Percentiles rank a stretch among this genome's conserved stretches.
These are phyloP conservation scores for Crax fasciolata DNA, from an alignment of 2,797 vertebrate species.

Conservation along the genomic window DNA sequence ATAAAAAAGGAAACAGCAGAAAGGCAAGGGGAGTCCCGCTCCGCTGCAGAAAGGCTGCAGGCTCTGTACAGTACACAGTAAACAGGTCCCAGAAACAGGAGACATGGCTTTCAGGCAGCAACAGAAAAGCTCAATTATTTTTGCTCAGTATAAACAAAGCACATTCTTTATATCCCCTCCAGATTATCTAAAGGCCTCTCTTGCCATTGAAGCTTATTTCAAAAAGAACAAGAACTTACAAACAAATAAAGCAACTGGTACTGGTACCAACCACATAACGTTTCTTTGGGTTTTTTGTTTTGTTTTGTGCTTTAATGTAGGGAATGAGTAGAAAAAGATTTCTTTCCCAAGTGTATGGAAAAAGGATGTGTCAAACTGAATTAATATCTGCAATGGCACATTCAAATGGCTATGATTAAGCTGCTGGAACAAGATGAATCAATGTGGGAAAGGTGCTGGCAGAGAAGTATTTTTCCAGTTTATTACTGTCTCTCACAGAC, in stretches of 20 bases:
- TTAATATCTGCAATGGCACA: constrained; percentile 70
- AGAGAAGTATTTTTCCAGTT: constrained; percentile 59
- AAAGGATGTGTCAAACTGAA: constrained; percentile 66
- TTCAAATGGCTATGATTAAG: constrained; percentile 70
- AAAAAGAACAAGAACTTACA: constrained; percentile 43
- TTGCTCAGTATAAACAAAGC: constrained; percentile 57
- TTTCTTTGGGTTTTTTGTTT: constrained; percentile 1
- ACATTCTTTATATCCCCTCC: constrained; percentile 44
- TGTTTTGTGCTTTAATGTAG: constrained; percentile 34
- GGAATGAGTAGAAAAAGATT: constrained; percentile 39
- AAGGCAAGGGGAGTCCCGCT: constrained; percentile 45
- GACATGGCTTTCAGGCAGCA: constrained; percentile 12
- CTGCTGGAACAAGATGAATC: constrained; percentile 72
- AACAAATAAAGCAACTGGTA: constrained; percentile 42
- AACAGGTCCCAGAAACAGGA: constrained; percentile 54
- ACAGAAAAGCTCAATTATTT: constrained; percentile 57
- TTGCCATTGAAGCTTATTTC: constrained; percentile 44
- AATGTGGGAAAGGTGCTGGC: constrained; percentile 59
- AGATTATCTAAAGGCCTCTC: constrained; percentile 53
- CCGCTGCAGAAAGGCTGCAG: constrained; percentile 31
- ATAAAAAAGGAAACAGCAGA: constrained; percentile 53
- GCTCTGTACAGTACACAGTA: neutral
- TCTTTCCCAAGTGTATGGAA: constrained; percentile 62
- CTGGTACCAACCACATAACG: constrained; percentile 41
- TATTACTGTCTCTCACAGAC: constrained; percentile 60